Base-by-base conservation (phyloP, 2,113 vertebrate genomes). In the Menidia beryllina region DNA sequence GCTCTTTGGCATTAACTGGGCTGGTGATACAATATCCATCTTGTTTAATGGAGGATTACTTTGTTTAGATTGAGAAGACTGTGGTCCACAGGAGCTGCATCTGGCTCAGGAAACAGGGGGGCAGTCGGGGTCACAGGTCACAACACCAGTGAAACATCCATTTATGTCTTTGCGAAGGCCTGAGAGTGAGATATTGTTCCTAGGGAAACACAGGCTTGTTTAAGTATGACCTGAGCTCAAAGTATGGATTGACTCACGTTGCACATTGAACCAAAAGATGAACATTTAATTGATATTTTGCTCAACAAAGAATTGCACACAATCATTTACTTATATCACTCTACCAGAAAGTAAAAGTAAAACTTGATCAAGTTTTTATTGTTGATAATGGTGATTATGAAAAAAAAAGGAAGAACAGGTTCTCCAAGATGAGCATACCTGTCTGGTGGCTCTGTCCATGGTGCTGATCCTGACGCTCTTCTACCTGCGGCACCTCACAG, bases 31-130 rank as follows among this genome's bases (percentile, higher is more conserved):
- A 92, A 90, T 91, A 91, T 91, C 89, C 86, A 88, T 89, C 86
- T 91, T 92, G 90, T 91, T 90, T 89, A 88, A 86, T 80, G 87
- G 86, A 90, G 89, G 88, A 88, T 92, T 89, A 91, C 86, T 88
- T 90, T 92, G 86, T 90, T 91, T 92, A 88, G 86, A 66, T 90
- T 91, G 73, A 80, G 82, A 83, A 77, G 83, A 65, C 60, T 57
- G 78, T 80, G 75, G 84, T 90, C 88, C 87, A 89, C 88, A 87
- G 88, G 85, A 91, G 89, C 88, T 82, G 85, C 91, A 89, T 89
- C 89, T 92, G 89, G 85, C 69, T 86, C 86, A 91, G 91, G 91
- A 91, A 92, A 83, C 71, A 36, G 59, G 85, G 81, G 88, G 85
- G 82, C 82, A 86, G 62, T 36, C n/a, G 12, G 55, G 86, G 86